These are phyloP conservation scores for Pachypsylla venusta DNA, from an alignment of 1,140 invertebrate genomes.

Conservation along the genomic window DNA sequence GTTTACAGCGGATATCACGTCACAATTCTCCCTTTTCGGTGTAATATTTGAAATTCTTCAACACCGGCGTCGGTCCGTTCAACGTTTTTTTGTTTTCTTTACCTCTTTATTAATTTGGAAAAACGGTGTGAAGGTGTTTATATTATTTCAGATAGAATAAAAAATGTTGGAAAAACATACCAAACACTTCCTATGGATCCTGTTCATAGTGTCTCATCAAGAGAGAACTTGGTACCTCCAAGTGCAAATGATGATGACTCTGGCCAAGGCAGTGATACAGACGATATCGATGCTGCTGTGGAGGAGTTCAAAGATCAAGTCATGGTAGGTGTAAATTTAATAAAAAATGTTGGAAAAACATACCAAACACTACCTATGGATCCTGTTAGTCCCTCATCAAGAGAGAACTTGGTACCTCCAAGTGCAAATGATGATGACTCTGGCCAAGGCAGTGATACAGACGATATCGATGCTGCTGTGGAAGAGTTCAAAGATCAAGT, in stretches of 20 bases:
- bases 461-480: background rate
- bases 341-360: too few species aligned
- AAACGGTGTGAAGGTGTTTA: too few species aligned
- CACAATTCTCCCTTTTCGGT: too few species aligned
- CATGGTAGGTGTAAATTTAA: slow-evolving; percentile 7
- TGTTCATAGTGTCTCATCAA: background rate
- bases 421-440: background rate
- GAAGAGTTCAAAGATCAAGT: background rate
- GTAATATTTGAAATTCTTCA: too few species aligned
- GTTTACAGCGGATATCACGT: too few species aligned
- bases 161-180: too few species aligned
- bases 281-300: background rate
- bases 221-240: background rate
- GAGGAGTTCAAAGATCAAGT: slow-evolving; percentile 1
- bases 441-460: background rate
- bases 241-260: background rate
- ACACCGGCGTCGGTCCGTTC: too few species aligned
- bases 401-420: background rate
- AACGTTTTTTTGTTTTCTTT: too few species aligned
- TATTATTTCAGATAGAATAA: too few species aligned
- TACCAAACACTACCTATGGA: background rate
- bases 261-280: background rate
- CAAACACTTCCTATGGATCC: background rate
- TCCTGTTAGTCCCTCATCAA: background rate
- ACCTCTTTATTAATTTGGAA: too few species aligned